A percentile compares a stretch with the other conserved stretches of the same genome.
These are phyloP conservation scores for Blomia tropicalis DNA, from an alignment of 2,888 invertebrate genomes.

Conservation along the genomic window DNA sequence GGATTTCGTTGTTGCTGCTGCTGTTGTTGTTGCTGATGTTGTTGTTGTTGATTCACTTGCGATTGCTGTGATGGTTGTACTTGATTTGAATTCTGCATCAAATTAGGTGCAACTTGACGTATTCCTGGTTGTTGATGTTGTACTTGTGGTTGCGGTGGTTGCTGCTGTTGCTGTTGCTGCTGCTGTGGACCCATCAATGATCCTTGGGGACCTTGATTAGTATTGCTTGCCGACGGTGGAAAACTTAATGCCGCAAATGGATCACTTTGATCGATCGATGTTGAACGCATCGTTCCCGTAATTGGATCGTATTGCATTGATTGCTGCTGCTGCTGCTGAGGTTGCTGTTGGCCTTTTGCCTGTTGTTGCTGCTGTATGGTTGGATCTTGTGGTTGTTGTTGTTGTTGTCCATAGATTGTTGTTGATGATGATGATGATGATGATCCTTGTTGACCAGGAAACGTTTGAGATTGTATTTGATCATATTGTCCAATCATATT, in stretches of 20 bases:
- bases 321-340: background rate
- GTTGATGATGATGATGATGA: background rate
- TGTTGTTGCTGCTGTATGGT: background rate
- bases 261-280: background rate
- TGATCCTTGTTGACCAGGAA: background rate
- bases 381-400: background rate
- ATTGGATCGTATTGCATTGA: background rate
- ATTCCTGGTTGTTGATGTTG: background rate
- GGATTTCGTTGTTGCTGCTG: too few relatives aligned
- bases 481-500: background rate
- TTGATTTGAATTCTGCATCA: background rate
- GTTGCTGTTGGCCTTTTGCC: background rate
- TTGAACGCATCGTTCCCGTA: too few relatives aligned
- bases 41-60: constrained; percentile 37
- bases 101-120: background rate
- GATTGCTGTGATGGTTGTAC: constrained; percentile 10
- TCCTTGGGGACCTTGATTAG: background rate
- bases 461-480: background rate
- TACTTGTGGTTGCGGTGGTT: background rate
- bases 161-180: background rate
- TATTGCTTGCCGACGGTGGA: background rate
- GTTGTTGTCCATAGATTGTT: background rate
- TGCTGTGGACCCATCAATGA: background rate
- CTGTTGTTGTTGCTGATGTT: constrained; percentile 41
- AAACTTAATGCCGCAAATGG: background rate